Conservation (phyloP, 2,797 vertebrate species). For the Centroberyx gerrardi region DNA sequence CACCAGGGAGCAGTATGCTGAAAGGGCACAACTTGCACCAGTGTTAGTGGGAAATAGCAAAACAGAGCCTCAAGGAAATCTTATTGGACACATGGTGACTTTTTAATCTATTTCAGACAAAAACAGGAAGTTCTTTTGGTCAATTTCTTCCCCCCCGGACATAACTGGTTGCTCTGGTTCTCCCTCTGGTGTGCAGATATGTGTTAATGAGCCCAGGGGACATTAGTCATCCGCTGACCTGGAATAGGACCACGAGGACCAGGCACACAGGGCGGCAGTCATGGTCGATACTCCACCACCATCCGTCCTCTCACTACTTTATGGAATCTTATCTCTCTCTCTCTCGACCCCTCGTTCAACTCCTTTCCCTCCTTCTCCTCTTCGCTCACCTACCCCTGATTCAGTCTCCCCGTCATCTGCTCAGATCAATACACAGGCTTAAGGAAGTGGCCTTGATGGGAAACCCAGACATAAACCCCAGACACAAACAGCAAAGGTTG, state of each 20-base stretch:
- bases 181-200: not conserved
- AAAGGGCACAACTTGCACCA: not conserved
- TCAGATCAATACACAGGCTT: conserved; percentile 41
- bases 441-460: not conserved
- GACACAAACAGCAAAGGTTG: not conserved
- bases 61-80: conserved; percentile 22
- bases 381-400: conserved; percentile 1
- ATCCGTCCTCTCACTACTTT: conserved; percentile 42
- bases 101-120: conserved; percentile 31
- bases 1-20: not conserved
- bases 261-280: conserved; percentile 16
- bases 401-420: conserved; percentile 19
- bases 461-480: conserved; percentile 14
- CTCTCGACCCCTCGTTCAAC: not conserved
- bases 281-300: conserved; percentile 26
- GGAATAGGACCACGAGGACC: conserved; percentile 38
- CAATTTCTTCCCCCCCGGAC: not conserved
- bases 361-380: conserved; percentile 4
- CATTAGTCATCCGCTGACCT: conserved; percentile 52
- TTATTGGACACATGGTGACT: not conserved
- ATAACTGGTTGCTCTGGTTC: conserved; percentile 1
- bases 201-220: conserved; percentile 30
- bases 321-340: conserved; percentile 48
- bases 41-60: not conserved
- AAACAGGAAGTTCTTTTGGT: conserved; percentile 1